Conservation (phyloP, 2,888 invertebrate species). For the Cerceris ruficornis region DNA sequence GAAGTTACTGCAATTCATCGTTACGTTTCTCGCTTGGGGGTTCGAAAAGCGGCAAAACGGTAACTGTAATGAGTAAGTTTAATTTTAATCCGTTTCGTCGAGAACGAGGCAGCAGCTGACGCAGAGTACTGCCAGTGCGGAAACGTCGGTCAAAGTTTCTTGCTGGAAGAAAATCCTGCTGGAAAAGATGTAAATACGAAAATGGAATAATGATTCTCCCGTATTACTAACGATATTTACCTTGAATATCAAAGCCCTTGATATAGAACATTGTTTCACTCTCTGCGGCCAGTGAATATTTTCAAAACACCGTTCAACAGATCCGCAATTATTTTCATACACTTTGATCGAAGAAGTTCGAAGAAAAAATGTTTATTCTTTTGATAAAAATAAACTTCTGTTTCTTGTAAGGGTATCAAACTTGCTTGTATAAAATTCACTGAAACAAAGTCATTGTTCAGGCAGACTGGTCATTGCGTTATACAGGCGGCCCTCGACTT, state of each 20-base stretch:
- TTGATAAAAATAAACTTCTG: no score
- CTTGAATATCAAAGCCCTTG: slow-evolving; percentile 8
- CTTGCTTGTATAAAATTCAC: no score
- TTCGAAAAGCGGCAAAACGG: slow-evolving; percentile 9
- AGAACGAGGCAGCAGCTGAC: slow-evolving; percentile 17
- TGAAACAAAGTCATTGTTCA: no score
- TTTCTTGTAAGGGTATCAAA: no score
- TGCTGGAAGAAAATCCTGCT: slow-evolving; percentile 31
- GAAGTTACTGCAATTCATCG: neutral
- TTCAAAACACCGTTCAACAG: no score
- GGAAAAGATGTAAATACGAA: slow-evolving; percentile 40
- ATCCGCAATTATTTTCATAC: no score
- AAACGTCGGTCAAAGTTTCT: slow-evolving; percentile 36
- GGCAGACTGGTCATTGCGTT: no score
- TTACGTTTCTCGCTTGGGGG: slow-evolving; percentile 1
- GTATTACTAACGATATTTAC: slow-evolving; percentile 25
- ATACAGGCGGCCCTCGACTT: no score
- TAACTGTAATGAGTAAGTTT: slow-evolving; percentile 25
- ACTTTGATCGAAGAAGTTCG: no score
- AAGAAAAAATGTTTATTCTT: no score
- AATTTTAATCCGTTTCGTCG: slow-evolving; percentile 38
- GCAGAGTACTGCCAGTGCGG: neutral
- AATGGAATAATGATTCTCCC: slow-evolving; percentile 39
- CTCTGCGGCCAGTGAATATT: no score
- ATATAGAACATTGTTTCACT: no score